phyloP scores from a whole-genome alignment of 2,888 invertebrate species.

The Euzetes globulus region DNA sequence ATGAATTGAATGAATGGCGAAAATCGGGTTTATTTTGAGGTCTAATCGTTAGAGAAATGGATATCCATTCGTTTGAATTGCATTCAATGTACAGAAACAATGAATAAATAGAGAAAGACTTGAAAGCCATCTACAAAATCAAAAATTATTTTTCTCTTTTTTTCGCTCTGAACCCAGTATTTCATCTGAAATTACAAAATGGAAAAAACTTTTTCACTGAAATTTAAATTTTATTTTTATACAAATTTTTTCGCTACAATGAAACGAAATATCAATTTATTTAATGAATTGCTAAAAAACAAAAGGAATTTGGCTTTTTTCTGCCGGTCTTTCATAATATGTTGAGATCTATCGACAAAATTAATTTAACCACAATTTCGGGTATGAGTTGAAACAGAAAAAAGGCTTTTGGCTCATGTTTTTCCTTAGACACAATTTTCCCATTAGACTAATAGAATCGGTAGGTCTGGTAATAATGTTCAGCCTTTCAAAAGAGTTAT shows the following conservation, averaged over 20 bases:
- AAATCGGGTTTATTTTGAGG: neutral
- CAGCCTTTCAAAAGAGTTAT: slow-evolving; percentile 8
- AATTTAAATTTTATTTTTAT: neutral
- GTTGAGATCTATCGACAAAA: slow-evolving; percentile 7
- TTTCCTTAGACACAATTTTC: slow-evolving; percentile 28
- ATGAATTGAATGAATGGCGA: slow-evolving; percentile 1
- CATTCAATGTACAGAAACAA: neutral
- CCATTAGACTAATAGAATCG: slow-evolving; percentile 29
- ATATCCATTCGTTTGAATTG: slow-evolving; percentile 21
- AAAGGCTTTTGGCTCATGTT: slow-evolving; percentile 22
- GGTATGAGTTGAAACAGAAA: neutral
- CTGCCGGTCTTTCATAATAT: neutral
- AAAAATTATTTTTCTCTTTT: too few species aligned
- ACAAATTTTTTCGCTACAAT: neutral
- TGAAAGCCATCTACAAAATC: too few species aligned
- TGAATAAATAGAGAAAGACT: neutral
- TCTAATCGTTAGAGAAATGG: slow-evolving; percentile 17
- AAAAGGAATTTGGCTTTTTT: neutral
- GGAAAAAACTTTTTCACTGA: neutral
- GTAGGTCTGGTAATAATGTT: slow-evolving; percentile 9
- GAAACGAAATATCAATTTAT: slow-evolving; percentile 5
- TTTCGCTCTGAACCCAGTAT: too few species aligned
- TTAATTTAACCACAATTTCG: slow-evolving; percentile 21
- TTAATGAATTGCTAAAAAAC: neutral
- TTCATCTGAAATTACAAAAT: neutral